These are phyloP conservation scores for Ptychobarbus kaznakovi DNA, from an alignment of 2,797 vertebrate species.

Conservation along the genomic window DNA sequence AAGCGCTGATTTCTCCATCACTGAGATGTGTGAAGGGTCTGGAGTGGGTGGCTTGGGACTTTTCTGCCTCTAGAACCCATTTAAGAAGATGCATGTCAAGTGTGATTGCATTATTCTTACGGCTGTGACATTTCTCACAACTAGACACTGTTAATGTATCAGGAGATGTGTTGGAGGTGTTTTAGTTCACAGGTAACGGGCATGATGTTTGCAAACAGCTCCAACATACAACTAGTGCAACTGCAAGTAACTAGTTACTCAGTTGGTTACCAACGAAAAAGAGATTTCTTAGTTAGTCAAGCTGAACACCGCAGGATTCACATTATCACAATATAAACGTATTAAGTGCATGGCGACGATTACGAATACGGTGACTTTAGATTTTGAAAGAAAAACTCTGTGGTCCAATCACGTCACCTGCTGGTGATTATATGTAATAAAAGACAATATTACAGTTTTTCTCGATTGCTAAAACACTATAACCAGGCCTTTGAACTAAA, in stretches of 20 bases:
- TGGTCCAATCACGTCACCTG: constrained; percentile 41
- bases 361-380: not conserved
- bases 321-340: not conserved
- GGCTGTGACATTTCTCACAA: not conserved
- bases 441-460: no score
- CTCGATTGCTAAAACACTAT: no score
- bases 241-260: not conserved
- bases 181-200: not conserved
- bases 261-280: not conserved
- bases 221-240: not conserved
- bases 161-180: not conserved
- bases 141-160: not conserved
- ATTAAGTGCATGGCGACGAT: no score
- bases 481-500: no score
- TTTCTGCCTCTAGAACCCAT: not conserved
- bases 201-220: not conserved
- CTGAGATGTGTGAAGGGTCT: constrained; percentile 46
- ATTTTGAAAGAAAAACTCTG: not conserved
- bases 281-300: not conserved
- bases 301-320: no score
- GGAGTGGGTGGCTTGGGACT: constrained; percentile 40
- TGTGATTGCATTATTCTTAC: not conserved
- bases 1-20: constrained; percentile 37
- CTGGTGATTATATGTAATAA: not conserved
- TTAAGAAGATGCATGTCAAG: not conserved